Evolutionary conservation across 2,797 vertebrate genomes (phyloP), one percentile per base, ranked within the genome.

Genomic region (Ambastaia sidthimunki): DNA sequence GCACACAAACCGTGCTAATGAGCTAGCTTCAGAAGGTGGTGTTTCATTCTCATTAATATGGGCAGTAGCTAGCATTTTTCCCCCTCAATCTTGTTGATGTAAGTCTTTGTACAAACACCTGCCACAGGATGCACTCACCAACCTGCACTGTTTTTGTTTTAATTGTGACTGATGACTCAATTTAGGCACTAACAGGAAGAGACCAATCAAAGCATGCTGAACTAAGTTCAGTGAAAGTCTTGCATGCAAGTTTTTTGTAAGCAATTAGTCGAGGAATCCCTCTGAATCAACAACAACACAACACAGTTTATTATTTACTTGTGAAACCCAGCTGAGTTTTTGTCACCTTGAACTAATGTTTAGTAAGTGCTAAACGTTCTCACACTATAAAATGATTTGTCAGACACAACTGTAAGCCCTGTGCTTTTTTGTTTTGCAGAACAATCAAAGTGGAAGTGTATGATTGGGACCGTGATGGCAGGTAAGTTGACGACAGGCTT

Each of bases 401-500:
- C 9, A 19, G 7, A 12, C 11, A 60, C 9, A 37, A 5, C 21
- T 44, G 7, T 1, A 13, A 7, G 12, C 15, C 2, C 31, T 11
- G 1, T 59, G 21, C 55, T 80, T 28, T 31, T 71, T 71, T 34
- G 34, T 74, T 76, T 83, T 84, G 10, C 93, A 99, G 97, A 90
- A 95, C 96, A 73, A 98, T 99, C 92, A 99, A 99, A 82, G 97
- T 97, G 87, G 97, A 99, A 87, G 95, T 99, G 21, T 98, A 98
- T 0, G 97, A 98, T 84, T 98, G 97, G 97, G 96, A 98, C 77
- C 92, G 97, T 0, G 96, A 97, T 4, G 97, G 97, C 88, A 98
- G 97, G 97, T 98, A 88, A 93, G 93, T 71, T 63, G 65, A 21
- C 3, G 7, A 25, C 3, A 44, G 9, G n/a, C 16, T 62, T 71